Conservation (phyloP, 2,797 vertebrate genomes). For the Salmo trutta region DNA sequence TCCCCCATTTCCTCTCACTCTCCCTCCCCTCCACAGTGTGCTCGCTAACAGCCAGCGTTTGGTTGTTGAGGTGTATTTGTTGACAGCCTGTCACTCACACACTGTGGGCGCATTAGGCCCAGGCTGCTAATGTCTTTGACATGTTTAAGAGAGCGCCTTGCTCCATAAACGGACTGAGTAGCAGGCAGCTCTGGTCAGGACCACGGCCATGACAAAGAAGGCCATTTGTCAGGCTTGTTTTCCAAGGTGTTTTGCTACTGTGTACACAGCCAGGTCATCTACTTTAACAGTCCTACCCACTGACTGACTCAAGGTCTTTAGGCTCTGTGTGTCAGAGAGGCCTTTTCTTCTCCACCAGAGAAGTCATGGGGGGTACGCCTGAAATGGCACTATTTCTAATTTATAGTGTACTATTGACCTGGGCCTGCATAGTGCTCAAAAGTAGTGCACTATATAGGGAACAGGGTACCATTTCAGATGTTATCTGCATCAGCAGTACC, state of each 20-base stretch:
- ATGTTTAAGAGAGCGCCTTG: conserved; percentile 34
- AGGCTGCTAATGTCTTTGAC: conserved; percentile 40
- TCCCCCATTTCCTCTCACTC: neutral
- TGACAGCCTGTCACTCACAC: conserved; percentile 35
- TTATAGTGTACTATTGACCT: neutral
- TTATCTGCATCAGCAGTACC: too few relatives aligned
- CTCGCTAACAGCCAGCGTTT: neutral
- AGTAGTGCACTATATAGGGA: neutral
- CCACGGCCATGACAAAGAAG: conserved; percentile 27
- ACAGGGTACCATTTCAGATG: neutral
- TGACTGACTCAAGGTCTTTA: neutral
- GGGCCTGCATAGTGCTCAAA: neutral
- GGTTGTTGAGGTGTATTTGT: conserved; percentile 16
- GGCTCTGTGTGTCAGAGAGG: neutral
- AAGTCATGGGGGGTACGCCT: neutral
- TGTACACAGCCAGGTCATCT: neutral
- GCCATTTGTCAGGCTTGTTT: conserved; percentile 35
- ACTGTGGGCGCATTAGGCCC: conserved; percentile 31
- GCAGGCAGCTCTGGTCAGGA: conserved; percentile 11
- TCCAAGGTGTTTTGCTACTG: conserved; percentile 23
- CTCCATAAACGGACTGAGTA: conserved; percentile 37
- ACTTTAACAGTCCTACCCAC: neutral
- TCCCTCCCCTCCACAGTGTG: conserved; percentile 16
- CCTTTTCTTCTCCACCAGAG: neutral
- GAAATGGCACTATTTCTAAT: neutral